Evolutionary conservation across 2,888 invertebrate species (phyloP).

Genomic region (Epirrhoe alternata): DNA sequence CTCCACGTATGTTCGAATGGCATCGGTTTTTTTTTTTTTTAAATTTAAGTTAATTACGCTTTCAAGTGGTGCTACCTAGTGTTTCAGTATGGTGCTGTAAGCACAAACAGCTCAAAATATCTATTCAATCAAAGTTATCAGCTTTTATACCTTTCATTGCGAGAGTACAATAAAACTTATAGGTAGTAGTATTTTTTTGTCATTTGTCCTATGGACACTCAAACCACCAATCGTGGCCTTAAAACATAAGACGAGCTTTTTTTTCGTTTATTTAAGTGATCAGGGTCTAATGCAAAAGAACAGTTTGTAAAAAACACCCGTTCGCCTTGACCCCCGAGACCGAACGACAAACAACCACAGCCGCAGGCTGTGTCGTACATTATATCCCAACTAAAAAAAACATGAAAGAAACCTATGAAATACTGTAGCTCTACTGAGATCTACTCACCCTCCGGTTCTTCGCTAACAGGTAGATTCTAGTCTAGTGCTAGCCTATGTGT

Average conservation of each 20-base stretch:
- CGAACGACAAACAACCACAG: slow-evolving; percentile 42
- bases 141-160: not conserved
- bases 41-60: no score
- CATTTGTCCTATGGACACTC: not conserved
- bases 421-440: not conserved
- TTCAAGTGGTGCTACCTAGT: no score
- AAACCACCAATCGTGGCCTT: slow-evolving; percentile 20
- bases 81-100: no score
- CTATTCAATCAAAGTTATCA: not conserved
- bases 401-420: not conserved
- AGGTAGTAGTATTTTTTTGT: slow-evolving; percentile 6
- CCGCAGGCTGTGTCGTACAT: slow-evolving; percentile 29
- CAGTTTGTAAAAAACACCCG: slow-evolving; percentile 49
- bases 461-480: no score
- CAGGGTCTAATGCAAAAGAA: slow-evolving; percentile 44
- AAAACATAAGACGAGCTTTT: slow-evolving; percentile 27
- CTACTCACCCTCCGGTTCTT: not conserved
- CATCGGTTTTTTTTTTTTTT: no score
- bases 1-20: no score
- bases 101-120: not conserved
- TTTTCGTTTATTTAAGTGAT: slow-evolving; percentile 31
- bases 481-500: no score
- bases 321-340: slow-evolving; percentile 55
- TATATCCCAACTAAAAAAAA: slow-evolving; percentile 38
- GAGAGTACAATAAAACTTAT: not conserved